Conservation (phyloP, 2,888 invertebrate species). For the Lasioglossum figueresi region DNA sequence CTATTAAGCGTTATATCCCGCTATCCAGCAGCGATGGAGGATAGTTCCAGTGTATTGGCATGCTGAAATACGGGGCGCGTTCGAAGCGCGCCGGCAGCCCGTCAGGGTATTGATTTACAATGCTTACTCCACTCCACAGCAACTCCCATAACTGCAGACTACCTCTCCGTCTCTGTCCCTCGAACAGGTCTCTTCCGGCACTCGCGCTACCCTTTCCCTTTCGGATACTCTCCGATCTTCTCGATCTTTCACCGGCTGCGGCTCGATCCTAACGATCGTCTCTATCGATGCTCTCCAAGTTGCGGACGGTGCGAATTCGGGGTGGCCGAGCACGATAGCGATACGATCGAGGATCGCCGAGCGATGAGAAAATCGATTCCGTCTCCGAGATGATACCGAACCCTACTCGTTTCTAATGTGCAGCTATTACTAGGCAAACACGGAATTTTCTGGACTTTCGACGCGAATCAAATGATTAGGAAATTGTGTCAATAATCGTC, state of each 20-base stretch:
- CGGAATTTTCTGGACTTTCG: not conserved
- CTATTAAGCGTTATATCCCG: conserved; percentile 66
- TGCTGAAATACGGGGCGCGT: conserved; percentile 71
- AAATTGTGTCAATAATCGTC: no score
- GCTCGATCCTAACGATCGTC: not conserved
- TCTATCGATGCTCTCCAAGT: conserved; percentile 3
- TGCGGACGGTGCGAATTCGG: not conserved
- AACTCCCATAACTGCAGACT: conserved; percentile 76
- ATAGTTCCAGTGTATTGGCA: conserved; percentile 71
- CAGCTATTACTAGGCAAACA: not conserved
- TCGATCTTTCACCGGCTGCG: not conserved
- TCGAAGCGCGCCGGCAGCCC: conserved; percentile 71
- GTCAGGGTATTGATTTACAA: conserved; percentile 81
- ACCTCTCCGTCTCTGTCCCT: conserved; percentile 42
- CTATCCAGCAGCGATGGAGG: conserved; percentile 71
- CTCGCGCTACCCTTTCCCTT: conserved; percentile 4
- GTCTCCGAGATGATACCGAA: not conserved
- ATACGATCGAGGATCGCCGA: not conserved
- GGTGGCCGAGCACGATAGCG: not conserved
- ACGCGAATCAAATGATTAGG: no score
- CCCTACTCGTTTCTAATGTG: not conserved
- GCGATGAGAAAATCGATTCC: not conserved
- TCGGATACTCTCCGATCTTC: not conserved
- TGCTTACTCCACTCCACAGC: conserved; percentile 78
- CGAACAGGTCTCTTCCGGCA: not conserved